A percentile compares a stretch with the other conserved stretches of the same genome.
phyloP scores from a whole-genome alignment of 1,140 invertebrate species.

The Atta texana region DNA sequence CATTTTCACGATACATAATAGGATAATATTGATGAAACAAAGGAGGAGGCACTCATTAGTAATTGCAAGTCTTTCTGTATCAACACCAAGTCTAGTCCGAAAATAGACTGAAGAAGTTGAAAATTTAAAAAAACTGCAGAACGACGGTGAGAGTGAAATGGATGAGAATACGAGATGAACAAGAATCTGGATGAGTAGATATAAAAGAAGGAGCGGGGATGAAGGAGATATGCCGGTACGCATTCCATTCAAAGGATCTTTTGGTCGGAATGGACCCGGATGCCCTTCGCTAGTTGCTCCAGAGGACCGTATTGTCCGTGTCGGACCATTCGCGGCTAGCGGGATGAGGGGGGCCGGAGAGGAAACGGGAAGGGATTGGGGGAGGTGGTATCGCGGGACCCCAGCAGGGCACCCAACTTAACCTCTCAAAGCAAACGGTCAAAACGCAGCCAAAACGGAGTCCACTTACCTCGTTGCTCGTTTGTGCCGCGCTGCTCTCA shows the following conservation, averaged over 20 bases:
- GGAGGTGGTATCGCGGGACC: slow-evolving; percentile 33
- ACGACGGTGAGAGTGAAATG: slow-evolving; percentile 44
- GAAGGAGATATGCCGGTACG: slow-evolving; percentile 54
- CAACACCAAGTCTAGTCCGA: background rate
- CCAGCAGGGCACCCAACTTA: slow-evolving; percentile 64
- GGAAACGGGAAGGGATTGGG: slow-evolving; percentile 1
- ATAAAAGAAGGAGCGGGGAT: slow-evolving; percentile 41
- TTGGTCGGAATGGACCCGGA: slow-evolving; percentile 38
- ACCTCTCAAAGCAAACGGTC: slow-evolving; percentile 59
- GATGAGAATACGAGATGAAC: slow-evolving; percentile 21
- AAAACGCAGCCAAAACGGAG: slow-evolving; percentile 49
- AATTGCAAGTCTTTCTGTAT: background rate
- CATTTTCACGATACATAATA: slow-evolving; percentile 53
- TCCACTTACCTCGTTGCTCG: slow-evolving; percentile 65
- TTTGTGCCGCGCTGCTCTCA: slow-evolving; percentile 34
- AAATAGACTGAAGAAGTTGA: background rate
- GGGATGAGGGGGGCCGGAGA: background rate
- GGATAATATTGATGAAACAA: slow-evolving; percentile 23
- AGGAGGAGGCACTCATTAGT: background rate
- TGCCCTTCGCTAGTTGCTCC: slow-evolving; percentile 46
- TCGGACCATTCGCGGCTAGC: background rate
- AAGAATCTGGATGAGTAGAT: slow-evolving; percentile 9
- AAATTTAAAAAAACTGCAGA: background rate
- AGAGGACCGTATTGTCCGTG: slow-evolving; percentile 58
- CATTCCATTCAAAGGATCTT: slow-evolving; percentile 61